Percentiles rank a stretch among this genome's conserved stretches.
Evolutionary conservation across 2,888 invertebrate genomes (phyloP).

Genomic region (Zygogramma bicolorata): DNA sequence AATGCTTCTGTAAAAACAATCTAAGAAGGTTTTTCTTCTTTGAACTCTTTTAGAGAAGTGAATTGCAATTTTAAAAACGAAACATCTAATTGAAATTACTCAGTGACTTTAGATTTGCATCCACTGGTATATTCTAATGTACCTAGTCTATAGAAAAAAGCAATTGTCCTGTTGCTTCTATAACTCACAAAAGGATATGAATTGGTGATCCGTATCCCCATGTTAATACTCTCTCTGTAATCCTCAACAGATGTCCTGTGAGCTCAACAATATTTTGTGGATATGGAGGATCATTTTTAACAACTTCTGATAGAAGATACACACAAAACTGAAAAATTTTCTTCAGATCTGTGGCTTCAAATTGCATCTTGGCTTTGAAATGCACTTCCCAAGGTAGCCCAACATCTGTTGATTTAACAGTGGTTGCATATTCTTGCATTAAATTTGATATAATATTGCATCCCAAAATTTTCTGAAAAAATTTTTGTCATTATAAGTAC

Average conservation of each 20-base stretch:
- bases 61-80: too few species aligned
- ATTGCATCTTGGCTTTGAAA: constrained; percentile 84
- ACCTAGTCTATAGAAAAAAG: too few species aligned
- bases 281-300: constrained; percentile 67
- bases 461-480: constrained; percentile 83
- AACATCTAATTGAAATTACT: too few species aligned
- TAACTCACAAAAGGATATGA: constrained; percentile 59
- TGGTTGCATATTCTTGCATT: constrained; percentile 90
- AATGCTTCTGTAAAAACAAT: too few species aligned
- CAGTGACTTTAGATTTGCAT: too few species aligned
- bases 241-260: constrained; percentile 78
- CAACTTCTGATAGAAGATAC: constrained; percentile 73
- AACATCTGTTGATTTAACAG: constrained; percentile 87
- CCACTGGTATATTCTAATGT: too few species aligned
- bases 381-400: constrained; percentile 92
- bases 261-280: constrained; percentile 71
- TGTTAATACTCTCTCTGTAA: constrained; percentile 82
- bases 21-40: too few species aligned
- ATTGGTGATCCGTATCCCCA: constrained; percentile 83
- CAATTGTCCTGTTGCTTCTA: too few species aligned
- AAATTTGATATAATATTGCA: constrained; percentile 86
- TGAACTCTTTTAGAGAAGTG: too few species aligned
- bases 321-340: constrained; percentile 82
- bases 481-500: too few species aligned
- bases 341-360: constrained; percentile 85